These are phyloP conservation scores for Ceraclea dissimilis DNA, from an alignment of 2,888 invertebrate species.

Conservation along the genomic window DNA sequence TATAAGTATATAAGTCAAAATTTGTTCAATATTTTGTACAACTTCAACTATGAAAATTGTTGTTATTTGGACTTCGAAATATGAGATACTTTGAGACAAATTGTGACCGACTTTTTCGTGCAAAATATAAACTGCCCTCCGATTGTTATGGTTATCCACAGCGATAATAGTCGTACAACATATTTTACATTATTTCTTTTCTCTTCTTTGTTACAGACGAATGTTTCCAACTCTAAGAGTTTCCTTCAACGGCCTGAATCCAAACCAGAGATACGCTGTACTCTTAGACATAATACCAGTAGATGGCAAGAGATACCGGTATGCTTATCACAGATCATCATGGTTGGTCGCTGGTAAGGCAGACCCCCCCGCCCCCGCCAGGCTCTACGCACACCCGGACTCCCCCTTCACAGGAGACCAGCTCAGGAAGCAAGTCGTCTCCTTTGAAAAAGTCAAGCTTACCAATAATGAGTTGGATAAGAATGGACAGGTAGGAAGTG, in stretches of 20 bases:
- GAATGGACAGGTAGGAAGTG: slow-evolving; percentile 61
- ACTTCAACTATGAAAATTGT: no score
- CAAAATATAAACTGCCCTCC: no score
- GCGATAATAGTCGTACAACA: no score
- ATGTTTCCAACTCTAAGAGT: slow-evolving; percentile 88
- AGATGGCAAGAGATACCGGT: slow-evolving; percentile 79
- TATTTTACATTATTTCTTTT: no score
- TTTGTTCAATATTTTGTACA: no score
- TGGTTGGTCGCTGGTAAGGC: slow-evolving; percentile 91
- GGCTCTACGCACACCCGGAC: slow-evolving; percentile 82
- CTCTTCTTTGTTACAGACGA: slow-evolving; percentile 51
- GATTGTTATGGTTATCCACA: no score
- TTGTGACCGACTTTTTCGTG: no score
- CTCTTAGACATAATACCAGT: slow-evolving; percentile 83
- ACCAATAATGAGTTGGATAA: slow-evolving; percentile 89
- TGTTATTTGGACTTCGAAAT: no score
- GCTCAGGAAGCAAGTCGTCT: slow-evolving; percentile 78
- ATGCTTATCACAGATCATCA: slow-evolving; percentile 85
- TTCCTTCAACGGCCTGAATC: slow-evolving; percentile 67
- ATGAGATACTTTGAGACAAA: no score
- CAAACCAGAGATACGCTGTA: slow-evolving; percentile 70
- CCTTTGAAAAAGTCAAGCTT: slow-evolving; percentile 85
- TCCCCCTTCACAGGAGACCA: slow-evolving; percentile 84
- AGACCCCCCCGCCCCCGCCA: slow-evolving; percentile 75
- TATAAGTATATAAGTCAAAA: no score